phyloP scores from a whole-genome alignment of 2,797 vertebrate genomes.

The Synanceia verrucosa region DNA sequence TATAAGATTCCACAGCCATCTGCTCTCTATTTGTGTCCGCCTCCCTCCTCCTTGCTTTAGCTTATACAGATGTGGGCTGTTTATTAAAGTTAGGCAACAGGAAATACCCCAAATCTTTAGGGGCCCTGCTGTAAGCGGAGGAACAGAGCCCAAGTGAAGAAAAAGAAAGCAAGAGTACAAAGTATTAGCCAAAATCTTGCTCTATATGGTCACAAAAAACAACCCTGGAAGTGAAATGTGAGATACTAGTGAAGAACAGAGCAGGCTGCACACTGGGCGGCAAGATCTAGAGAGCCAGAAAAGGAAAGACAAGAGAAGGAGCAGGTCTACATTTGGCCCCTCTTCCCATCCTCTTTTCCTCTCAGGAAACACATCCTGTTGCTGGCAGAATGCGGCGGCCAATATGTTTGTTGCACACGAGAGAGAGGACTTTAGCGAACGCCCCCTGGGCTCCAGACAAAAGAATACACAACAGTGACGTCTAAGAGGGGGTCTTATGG shows the following conservation, averaged over 20 bases:
- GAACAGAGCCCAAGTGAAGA: slow-evolving; percentile 33
- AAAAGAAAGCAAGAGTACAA: slow-evolving; percentile 25
- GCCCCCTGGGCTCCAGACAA: slow-evolving; percentile 78
- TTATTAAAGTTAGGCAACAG: slow-evolving; percentile 86
- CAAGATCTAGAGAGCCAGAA: slow-evolving; percentile 73
- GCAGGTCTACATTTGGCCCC: slow-evolving; percentile 74
- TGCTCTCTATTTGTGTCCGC: slow-evolving; percentile 77
- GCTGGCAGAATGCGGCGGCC: slow-evolving; percentile 82
- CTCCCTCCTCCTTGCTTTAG: slow-evolving; percentile 75
- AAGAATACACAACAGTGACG: slow-evolving; percentile 75
- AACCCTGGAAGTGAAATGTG: neutral
- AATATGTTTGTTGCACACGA: slow-evolving; percentile 84
- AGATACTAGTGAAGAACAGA: slow-evolving; percentile 29
- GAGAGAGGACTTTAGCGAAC: slow-evolving; percentile 69
- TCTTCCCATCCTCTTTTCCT: slow-evolving; percentile 86
- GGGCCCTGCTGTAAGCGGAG: slow-evolving; percentile 64
- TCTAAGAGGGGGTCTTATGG: slow-evolving; percentile 65
- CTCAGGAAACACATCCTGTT: slow-evolving; percentile 99
- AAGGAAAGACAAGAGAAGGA: slow-evolving; percentile 78
- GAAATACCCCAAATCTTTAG: slow-evolving; percentile 87
- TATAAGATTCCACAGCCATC: slow-evolving; percentile 81
- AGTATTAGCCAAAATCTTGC: slow-evolving; percentile 36
- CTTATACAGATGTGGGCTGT: slow-evolving; percentile 87
- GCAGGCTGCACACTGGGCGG: slow-evolving; percentile 33
- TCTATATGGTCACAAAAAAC: slow-evolving; percentile 56